These are phyloP conservation scores for Camponotus fellah DNA, from an alignment of 2,888 invertebrate species.

Conservation along the genomic window DNA sequence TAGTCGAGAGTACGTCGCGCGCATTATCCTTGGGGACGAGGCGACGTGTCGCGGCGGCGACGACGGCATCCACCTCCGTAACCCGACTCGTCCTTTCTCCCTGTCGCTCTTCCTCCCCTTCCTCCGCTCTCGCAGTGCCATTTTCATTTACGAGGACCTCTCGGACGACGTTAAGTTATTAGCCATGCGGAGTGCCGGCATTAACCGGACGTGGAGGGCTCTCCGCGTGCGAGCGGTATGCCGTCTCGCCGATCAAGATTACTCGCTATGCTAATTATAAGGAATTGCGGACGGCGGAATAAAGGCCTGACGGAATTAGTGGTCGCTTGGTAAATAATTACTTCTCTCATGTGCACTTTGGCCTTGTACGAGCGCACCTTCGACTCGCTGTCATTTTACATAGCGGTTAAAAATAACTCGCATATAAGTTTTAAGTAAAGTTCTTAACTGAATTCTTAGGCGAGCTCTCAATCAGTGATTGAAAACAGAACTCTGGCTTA, in stretches of 20 bases:
- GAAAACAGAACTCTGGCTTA: background rate
- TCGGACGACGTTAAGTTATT: conserved; percentile 76
- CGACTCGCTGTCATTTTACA: background rate
- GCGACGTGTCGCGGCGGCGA: conserved; percentile 35
- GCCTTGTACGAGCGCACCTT: background rate
- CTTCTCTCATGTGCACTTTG: conserved; percentile 12
- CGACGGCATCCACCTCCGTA: conserved; percentile 41
- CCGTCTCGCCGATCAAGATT: conserved; percentile 55
- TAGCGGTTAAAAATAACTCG: conserved; percentile 31
- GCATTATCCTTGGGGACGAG: conserved; percentile 58
- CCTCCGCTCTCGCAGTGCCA: conserved; percentile 38
- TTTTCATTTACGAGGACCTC: conserved; percentile 74
- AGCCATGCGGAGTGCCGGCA: conserved; percentile 73
- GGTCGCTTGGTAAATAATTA: conserved; percentile 48
- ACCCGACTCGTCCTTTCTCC: conserved; percentile 36
- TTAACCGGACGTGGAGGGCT: conserved; percentile 60
- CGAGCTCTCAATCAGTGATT: background rate
- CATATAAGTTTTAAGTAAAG: background rate
- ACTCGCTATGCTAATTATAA: conserved; percentile 50
- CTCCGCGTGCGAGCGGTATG: conserved; percentile 47
- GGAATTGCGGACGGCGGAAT: conserved; percentile 58
- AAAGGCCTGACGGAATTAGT: conserved; percentile 50
- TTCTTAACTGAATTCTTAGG: background rate
- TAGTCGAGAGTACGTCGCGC: conserved; percentile 56
- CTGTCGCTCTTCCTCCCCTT: conserved; percentile 5